Conservation (phyloP, 1,140 invertebrate species). For the Teleopsis dalmanni region DNA sequence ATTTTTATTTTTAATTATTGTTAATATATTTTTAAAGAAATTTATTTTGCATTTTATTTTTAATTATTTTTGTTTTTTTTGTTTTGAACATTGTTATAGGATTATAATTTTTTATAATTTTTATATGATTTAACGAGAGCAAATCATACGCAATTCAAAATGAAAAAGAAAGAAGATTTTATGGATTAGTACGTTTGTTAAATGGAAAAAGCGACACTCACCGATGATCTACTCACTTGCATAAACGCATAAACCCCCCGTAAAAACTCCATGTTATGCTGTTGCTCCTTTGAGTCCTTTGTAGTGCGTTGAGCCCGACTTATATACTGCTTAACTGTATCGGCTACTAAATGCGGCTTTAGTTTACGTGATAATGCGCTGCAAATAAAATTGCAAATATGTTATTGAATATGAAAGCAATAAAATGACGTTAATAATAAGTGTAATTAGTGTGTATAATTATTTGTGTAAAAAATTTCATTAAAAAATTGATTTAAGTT, state of each 20-base stretch:
- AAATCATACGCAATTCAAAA: constrained; percentile 24
- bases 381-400: background rate
- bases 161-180: constrained; percentile 38
- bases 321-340: constrained; percentile 43
- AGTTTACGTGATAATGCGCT: constrained; percentile 24
- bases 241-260: constrained; percentile 46
- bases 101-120: constrained; percentile 7
- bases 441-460: no score
- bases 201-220: constrained; percentile 43
- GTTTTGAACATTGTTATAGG: constrained; percentile 7
- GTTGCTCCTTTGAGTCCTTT: constrained; percentile 41
- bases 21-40: constrained; percentile 1
- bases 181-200: constrained; percentile 44
- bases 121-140: constrained; percentile 16
- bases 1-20: background rate
- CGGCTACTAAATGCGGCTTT: constrained; percentile 43
- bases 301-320: constrained; percentile 42
- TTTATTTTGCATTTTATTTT: constrained; percentile 4
- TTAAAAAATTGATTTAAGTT: no score
- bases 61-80: constrained; percentile 15
- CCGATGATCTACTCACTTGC: constrained; percentile 47
- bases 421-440: no score
- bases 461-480: no score
- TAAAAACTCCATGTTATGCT: constrained; percentile 47
- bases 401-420: no score